Conservation (phyloP, 1,140 invertebrate species). For the Solen grandis region DNA sequence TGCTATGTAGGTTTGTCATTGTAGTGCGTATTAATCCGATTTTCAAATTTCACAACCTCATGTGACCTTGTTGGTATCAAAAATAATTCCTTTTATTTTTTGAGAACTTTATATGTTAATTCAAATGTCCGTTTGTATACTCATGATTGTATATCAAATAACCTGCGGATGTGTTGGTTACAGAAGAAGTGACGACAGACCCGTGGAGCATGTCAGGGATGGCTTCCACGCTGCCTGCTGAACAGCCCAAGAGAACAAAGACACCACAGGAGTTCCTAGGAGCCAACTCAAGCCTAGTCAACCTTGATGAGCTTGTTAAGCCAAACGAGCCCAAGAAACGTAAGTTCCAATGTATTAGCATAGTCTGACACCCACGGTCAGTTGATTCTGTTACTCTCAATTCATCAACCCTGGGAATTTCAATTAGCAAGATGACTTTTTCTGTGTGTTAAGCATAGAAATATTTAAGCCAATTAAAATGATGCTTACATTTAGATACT, state of each 20-base stretch:
- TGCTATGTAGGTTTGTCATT: no score
- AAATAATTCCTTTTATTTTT: no score
- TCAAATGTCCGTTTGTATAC: no score
- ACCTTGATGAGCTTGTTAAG: conserved; percentile 54
- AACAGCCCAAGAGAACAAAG: conserved; percentile 45
- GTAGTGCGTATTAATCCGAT: no score
- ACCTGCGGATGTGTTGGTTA: neutral
- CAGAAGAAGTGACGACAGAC: conserved; percentile 14
- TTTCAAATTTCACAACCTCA: no score
- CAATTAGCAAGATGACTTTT: neutral
- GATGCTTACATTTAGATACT: neutral
- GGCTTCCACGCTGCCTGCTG: conserved; percentile 18
- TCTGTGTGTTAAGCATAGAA: neutral
- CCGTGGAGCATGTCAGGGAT: conserved; percentile 48
- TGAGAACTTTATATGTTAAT: no score
- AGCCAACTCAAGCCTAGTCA: conserved; percentile 46
- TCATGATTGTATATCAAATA: no score
- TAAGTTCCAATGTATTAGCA: no score
- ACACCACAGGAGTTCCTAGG: conserved; percentile 55
- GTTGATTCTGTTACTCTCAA: neutral
- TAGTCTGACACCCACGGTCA: no score
- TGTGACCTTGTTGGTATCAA: no score
- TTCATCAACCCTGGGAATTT: neutral
- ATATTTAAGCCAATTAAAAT: neutral
- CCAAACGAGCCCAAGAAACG: conserved; percentile 45